These are phyloP conservation scores for Amitus sp. DNA, from an alignment of 2,888 invertebrate genomes.

Conservation along the genomic window DNA sequence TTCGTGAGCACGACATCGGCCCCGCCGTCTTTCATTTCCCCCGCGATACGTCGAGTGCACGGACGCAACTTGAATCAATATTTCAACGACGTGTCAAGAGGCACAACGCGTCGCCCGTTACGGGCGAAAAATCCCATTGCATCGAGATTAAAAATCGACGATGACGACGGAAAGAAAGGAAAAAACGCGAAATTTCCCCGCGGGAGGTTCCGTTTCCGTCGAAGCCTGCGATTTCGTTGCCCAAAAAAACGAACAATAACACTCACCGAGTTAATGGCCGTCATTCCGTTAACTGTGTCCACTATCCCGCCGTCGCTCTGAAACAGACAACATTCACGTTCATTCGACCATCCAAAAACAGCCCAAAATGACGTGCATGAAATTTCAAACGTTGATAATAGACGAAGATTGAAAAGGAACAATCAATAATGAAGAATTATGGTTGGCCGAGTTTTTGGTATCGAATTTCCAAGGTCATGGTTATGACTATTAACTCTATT, in stretches of 20 bases:
- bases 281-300: constrained; percentile 64
- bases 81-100: constrained; percentile 43
- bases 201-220: too few relatives aligned
- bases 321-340: constrained; percentile 53
- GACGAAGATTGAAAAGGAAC: too few relatives aligned
- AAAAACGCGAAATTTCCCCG: too few relatives aligned
- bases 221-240: too few relatives aligned
- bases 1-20: constrained; percentile 43
- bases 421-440: too few relatives aligned
- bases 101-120: constrained; percentile 26
- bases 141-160: neutral
- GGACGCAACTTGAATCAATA: constrained; percentile 48
- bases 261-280: constrained; percentile 67
- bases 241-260: constrained; percentile 23
- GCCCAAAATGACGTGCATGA: too few relatives aligned
- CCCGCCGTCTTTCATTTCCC: constrained; percentile 39
- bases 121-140: neutral
- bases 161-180: constrained; percentile 11
- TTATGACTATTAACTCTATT: too few relatives aligned
- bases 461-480: too few relatives aligned
- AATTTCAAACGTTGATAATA: neutral
- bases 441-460: too few relatives aligned
- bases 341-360: too few relatives aligned
- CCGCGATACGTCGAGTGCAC: constrained; percentile 38
- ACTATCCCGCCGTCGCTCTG: constrained; percentile 66